phyloP scores from a whole-genome alignment of 2,113 vertebrate species.

The Cettia cetti region DNA sequence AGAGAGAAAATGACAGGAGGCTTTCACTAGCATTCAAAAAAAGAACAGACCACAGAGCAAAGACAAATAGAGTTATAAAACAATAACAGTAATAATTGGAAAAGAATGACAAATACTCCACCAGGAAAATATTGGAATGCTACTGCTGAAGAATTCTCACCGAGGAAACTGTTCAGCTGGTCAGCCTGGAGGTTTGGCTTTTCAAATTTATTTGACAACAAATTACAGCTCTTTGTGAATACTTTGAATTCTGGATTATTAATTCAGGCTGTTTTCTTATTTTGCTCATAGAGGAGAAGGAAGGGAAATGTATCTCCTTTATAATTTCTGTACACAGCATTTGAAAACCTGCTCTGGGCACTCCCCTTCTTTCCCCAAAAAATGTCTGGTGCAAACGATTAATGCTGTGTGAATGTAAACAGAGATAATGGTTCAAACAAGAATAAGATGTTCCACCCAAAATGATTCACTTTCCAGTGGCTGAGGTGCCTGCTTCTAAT shows the following conservation, averaged over 20 bases:
- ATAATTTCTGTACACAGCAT: neutral
- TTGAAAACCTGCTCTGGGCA: neutral
- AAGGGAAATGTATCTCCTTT: neutral
- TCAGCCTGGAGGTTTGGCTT: neutral
- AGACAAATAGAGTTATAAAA: neutral
- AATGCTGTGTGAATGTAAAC: conserved; percentile 39
- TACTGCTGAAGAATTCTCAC: neutral
- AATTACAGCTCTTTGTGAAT: neutral
- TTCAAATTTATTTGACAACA: neutral
- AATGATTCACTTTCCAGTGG: neutral
- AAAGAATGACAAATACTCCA: conserved; percentile 13
- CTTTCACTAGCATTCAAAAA: neutral
- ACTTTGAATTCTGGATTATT: neutral
- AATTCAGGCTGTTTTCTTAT: neutral
- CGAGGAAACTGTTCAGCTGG: neutral
- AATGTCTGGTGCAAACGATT: conserved; percentile 6
- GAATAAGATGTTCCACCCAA: conserved; percentile 48
- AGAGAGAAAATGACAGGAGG: neutral
- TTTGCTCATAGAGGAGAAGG: neutral
- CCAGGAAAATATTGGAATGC: neutral
- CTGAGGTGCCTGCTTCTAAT: neutral
- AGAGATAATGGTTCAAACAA: conserved; percentile 54
- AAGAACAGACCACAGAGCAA: neutral
- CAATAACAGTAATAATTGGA: neutral
- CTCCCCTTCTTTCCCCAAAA: neutral